A percentile compares a stretch with the other conserved stretches of the same genome.
These are phyloP conservation scores for Cyrtorhinus lividipennis DNA, from an alignment of 1,140 invertebrate species.

Conservation along the genomic window DNA sequence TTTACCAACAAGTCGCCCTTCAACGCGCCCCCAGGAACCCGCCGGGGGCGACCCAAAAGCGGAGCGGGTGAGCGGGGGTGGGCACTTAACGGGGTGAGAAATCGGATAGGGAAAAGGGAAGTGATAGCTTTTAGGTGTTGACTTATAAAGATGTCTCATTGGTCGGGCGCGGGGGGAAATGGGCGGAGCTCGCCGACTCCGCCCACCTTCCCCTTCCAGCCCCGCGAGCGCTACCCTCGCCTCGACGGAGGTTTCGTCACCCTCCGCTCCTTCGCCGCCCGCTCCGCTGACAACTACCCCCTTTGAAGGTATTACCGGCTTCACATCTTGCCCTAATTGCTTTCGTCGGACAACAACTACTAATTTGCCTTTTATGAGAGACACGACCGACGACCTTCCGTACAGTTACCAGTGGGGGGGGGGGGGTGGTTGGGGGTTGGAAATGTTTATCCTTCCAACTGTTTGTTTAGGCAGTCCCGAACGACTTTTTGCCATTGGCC, in stretches of 20 bases:
- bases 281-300: not conserved
- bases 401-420: too few relatives aligned
- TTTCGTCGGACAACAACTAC: not conserved
- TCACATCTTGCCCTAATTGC: not conserved
- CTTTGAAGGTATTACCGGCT: slow-evolving; percentile 1
- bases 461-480: slow-evolving; percentile 1
- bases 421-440: not conserved
- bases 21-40: too few relatives aligned
- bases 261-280: not conserved
- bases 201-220: not conserved
- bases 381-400: too few relatives aligned
- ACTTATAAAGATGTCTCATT: not conserved
- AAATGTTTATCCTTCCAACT: not conserved
- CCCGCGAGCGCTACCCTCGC: not conserved
- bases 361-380: slow-evolving; percentile 3
- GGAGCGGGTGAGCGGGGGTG: too few relatives aligned
- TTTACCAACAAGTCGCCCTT: too few relatives aligned
- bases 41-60: too few relatives aligned
- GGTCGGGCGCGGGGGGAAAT: not conserved
- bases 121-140: slow-evolving; percentile 8
- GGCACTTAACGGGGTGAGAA: not conserved
- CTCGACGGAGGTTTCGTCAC: not conserved
- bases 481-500: not conserved
- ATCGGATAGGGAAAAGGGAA: not conserved
- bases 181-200: not conserved